Conservation (phyloP, 2,797 vertebrate species). For the Enteromius radiatus region DNA sequence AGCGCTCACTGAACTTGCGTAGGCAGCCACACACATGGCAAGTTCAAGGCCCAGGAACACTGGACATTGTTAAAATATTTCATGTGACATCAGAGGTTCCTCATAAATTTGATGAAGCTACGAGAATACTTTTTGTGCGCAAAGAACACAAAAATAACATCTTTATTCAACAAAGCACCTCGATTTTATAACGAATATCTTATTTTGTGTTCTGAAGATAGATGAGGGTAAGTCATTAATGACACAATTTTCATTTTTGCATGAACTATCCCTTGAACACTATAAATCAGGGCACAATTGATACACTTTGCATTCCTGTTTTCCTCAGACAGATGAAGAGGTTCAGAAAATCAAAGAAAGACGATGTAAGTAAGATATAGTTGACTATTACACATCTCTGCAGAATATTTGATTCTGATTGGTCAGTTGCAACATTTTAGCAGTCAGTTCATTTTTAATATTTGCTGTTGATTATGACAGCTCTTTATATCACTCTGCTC, state of each 20-base stretch:
- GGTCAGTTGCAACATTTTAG: background rate
- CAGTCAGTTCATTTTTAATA: background rate
- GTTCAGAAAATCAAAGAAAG: conserved; percentile 90
- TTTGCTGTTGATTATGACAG: background rate
- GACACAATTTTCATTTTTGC: background rate
- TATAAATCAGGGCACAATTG: background rate
- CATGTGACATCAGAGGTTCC: background rate
- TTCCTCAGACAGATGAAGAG: conserved; percentile 93
- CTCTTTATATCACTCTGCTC: background rate
- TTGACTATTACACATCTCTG: background rate
- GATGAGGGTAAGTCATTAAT: background rate
- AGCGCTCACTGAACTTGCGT: background rate
- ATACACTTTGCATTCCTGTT: background rate
- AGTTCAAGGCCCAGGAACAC: background rate
- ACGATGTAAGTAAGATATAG: conserved; percentile 82
- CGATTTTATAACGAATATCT: background rate
- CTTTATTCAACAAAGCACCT: background rate
- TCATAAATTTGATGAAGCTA: background rate
- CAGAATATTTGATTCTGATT: conserved; percentile 13
- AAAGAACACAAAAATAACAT: background rate
- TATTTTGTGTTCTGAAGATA: background rate
- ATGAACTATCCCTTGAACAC: background rate
- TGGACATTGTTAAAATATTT: background rate
- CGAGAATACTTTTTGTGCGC: background rate
- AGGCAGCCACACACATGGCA: background rate